Percentiles rank a stretch among this genome's conserved stretches.
phyloP scores from a whole-genome alignment of 2,797 vertebrate genomes.

The Mareca strepera region DNA sequence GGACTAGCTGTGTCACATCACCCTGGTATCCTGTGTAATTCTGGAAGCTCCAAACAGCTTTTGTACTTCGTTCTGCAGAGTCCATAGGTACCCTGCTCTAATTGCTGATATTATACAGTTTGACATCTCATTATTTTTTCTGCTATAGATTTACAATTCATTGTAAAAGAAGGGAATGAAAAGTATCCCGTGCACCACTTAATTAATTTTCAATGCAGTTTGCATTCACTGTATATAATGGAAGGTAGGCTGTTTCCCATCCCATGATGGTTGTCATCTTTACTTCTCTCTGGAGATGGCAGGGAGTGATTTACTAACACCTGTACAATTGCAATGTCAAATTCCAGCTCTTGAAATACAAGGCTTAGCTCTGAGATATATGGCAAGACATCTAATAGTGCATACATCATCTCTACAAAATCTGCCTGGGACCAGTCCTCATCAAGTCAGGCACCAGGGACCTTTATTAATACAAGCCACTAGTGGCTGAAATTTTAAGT shows the following conservation, averaged over 20 bases:
- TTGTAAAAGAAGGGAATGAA: not conserved
- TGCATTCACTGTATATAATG: not conserved
- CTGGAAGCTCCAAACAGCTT: not conserved
- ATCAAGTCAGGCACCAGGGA: not conserved
- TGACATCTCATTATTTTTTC: not conserved
- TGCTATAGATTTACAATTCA: not conserved
- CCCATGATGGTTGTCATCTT: not conserved
- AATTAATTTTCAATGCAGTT: not conserved
- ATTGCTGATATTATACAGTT: not conserved
- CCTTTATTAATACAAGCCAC: not conserved
- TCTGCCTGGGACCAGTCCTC: not conserved
- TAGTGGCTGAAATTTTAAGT: not conserved
- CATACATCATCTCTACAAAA: not conserved
- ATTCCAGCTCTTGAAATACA: not conserved
- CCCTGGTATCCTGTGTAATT: not conserved
- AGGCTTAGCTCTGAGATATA: not conserved
- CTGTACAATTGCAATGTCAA: not conserved
- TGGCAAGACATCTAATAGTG: not conserved
- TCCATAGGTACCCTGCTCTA: not conserved
- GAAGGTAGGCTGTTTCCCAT: not conserved
- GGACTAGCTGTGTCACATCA: not conserved
- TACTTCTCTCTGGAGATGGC: not conserved
- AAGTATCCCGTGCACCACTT: not conserved
- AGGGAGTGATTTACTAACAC: constrained; percentile 26
- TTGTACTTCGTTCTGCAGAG: not conserved